These are phyloP conservation scores for Erebia ligea DNA, from an alignment of 2,888 invertebrate species.

Conservation along the genomic window DNA sequence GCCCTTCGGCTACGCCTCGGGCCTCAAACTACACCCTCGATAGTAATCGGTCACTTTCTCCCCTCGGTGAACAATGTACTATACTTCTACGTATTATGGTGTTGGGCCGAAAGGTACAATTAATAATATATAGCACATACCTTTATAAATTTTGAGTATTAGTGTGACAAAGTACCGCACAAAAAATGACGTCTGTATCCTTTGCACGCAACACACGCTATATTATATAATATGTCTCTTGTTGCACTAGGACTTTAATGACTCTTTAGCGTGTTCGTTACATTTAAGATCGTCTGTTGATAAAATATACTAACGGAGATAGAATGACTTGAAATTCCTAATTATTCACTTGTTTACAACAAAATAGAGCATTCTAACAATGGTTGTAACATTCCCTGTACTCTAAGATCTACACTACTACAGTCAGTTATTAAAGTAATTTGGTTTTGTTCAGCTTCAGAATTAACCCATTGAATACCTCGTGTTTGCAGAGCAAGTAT, in stretches of 20 bases:
- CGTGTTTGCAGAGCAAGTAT: not conserved
- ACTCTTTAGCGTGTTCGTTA: conserved; percentile 60
- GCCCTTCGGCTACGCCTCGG: too few relatives aligned
- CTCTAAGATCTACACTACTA: too few relatives aligned
- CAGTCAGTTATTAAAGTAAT: too few relatives aligned
- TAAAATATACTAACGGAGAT: conserved; percentile 33
- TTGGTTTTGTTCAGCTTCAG: not conserved
- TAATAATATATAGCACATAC: too few relatives aligned
- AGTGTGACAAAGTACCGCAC: conserved; percentile 37
- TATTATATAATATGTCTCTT: conserved; percentile 46
- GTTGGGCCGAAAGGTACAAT: not conserved
- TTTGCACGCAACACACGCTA: conserved; percentile 55
- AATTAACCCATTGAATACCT: too few relatives aligned
- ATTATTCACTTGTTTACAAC: not conserved
- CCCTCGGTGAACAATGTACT: too few relatives aligned
- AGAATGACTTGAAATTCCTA: conserved; percentile 25
- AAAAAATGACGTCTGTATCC: conserved; percentile 46
- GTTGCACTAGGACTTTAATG: conserved; percentile 64
- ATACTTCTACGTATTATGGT: too few relatives aligned
- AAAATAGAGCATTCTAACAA: not conserved
- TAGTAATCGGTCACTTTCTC: too few relatives aligned
- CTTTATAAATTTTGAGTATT: not conserved
- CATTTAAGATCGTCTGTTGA: conserved; percentile 55
- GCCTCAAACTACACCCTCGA: too few relatives aligned
- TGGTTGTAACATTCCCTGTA: too few relatives aligned